Conservation (phyloP, 2,113 vertebrate genomes). For the Vombatus ursinus region DNA sequence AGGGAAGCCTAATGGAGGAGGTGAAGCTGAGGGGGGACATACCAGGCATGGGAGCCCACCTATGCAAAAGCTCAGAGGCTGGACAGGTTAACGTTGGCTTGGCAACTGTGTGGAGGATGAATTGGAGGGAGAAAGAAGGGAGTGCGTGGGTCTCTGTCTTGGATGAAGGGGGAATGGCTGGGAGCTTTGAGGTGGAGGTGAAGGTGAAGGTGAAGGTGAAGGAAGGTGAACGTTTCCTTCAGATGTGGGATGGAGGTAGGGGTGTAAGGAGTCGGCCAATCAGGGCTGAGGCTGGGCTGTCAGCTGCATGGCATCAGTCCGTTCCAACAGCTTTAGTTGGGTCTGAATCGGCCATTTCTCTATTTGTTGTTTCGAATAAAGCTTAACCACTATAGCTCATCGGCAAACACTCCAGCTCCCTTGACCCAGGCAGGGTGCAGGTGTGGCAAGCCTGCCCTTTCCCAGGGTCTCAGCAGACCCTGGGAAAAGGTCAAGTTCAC, state of each 20-base stretch:
- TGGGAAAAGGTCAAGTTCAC: not conserved
- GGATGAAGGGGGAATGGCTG: too few relatives aligned
- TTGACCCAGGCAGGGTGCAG: not conserved
- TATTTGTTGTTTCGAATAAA: not conserved
- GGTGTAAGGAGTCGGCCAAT: not conserved
- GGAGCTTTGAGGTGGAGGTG: not conserved
- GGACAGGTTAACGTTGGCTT: not conserved
- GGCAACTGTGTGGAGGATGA: not conserved
- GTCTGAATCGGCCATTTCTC: not conserved
- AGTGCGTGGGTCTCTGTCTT: not conserved
- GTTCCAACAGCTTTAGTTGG: not conserved
- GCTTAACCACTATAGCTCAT: not conserved
- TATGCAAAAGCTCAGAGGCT: not conserved
- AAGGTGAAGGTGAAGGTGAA: not conserved
- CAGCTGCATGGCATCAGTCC: not conserved
- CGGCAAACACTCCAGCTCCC: not conserved
- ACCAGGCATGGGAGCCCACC: not conserved
- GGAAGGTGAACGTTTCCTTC: not conserved
- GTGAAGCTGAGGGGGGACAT: not conserved
- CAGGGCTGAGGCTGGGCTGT: too few relatives aligned
- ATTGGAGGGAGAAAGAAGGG: not conserved
- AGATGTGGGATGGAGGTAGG: too few relatives aligned
- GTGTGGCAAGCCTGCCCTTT: not conserved
- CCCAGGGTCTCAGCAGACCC: not conserved
- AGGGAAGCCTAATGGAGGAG: not conserved